Percentiles rank a stretch among this genome's conserved stretches.
phyloP scores from a whole-genome alignment of 2,888 invertebrate genomes.

The Asteroscopus sphinx region DNA sequence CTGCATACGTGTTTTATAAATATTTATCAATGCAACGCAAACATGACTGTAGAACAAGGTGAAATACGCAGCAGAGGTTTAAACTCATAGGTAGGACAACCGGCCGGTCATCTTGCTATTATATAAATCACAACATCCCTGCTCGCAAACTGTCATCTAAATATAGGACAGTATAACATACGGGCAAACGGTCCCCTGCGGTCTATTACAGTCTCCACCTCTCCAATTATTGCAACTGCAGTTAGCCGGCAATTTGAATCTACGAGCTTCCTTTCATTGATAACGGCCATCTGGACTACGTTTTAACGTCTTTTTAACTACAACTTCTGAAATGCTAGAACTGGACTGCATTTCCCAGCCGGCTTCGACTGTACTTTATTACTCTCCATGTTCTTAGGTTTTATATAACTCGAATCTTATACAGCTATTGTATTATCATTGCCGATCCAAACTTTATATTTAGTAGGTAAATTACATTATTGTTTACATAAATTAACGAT shows the following conservation, averaged over 20 bases:
- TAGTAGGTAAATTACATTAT: neutral
- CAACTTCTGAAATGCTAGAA: conserved; percentile 10
- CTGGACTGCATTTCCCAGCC: neutral
- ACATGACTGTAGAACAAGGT: conserved; percentile 15
- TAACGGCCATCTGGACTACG: conserved; percentile 44
- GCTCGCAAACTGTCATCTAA: conserved; percentile 70
- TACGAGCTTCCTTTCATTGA: conserved; percentile 75
- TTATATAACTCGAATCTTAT: neutral
- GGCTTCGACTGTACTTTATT: conserved; percentile 1
- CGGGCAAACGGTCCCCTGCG: conserved; percentile 68
- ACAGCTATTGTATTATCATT: neutral
- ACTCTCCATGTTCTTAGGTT: conserved; percentile 3
- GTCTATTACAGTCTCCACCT: conserved; percentile 73
- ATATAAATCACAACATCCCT: conserved; percentile 73
- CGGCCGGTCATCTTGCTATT: conserved; percentile 55
- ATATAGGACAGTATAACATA: conserved; percentile 74
- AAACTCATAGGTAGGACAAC: conserved; percentile 29
- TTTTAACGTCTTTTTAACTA: conserved; percentile 40
- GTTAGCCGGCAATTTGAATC: conserved; percentile 76
- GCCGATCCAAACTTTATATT: neutral
- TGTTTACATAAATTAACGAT: neutral
- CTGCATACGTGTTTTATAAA: conserved; percentile 56
- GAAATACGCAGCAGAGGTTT: conserved; percentile 18
- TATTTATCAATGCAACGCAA: conserved; percentile 40
- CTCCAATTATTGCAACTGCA: conserved; percentile 80